Percentiles rank a stretch among this genome's conserved stretches.
Evolutionary conservation across 1,140 invertebrate species (phyloP).

Genomic region (Apis mellifera): Amel_HAv3.1 CM009939.2:5538001-5538500

Average conservation of each 20-base stretch:
- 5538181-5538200: slow-evolving; percentile 56
- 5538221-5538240: slow-evolving; percentile 80
- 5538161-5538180: slow-evolving; percentile 65
- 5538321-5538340: slow-evolving; percentile 73
- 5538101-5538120: slow-evolving; percentile 8
- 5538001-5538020: slow-evolving; percentile 80
- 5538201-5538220: slow-evolving; percentile 76
- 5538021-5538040: slow-evolving; percentile 58
- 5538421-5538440: background rate
- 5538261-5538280: slow-evolving; percentile 74
- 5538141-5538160: slow-evolving; percentile 41
- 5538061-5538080: slow-evolving; percentile 19
- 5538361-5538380: background rate
- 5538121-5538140: slow-evolving; percentile 34
- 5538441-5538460: background rate
- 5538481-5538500: background rate
- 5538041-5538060: slow-evolving; percentile 46
- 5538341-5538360: background rate
- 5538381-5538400: no score
- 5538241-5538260: slow-evolving; percentile 79
- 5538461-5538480: background rate
- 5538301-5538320: slow-evolving; percentile 81
- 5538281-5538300: slow-evolving; percentile 75
- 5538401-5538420: background rate
- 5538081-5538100: slow-evolving; percentile 21